phyloP scores from a whole-genome alignment of 2,113 vertebrate genomes.

The Sturnus vulgaris region DNA sequence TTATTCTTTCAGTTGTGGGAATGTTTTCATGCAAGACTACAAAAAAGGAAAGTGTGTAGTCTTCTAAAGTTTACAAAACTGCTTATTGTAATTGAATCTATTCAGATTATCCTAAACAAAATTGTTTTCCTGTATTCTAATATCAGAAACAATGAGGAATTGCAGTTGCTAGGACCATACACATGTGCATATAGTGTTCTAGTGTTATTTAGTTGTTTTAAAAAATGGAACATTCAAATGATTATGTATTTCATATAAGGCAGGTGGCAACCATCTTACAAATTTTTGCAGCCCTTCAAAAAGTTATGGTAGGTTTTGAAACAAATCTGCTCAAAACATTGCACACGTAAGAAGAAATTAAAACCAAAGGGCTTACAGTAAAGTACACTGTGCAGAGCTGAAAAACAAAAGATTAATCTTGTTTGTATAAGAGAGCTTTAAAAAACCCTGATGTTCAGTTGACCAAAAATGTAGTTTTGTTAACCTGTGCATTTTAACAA shows the following conservation, averaged over 20 bases:
- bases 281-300: neutral
- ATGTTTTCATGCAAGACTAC: neutral
- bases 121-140: neutral
- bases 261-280: neutral
- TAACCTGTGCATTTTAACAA: conserved; percentile 6
- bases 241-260: neutral
- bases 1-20: neutral
- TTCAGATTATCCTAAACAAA: neutral
- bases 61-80: neutral
- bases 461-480: neutral
- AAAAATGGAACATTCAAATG: neutral
- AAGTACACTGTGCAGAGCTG: neutral
- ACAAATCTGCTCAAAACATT: neutral
- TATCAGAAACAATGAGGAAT: neutral
- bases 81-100: neutral
- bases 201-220: neutral
- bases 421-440: neutral
- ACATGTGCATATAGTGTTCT: neutral
- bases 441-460: neutral
- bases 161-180: neutral
- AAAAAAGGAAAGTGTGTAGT: neutral
- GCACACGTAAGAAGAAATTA: neutral
- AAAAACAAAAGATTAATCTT: neutral
- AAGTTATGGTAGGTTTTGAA: neutral
- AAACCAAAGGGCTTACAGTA: neutral